These are phyloP conservation scores for Theocolax elegans DNA, from an alignment of 1,140 invertebrate genomes.

Conservation along the genomic window DNA sequence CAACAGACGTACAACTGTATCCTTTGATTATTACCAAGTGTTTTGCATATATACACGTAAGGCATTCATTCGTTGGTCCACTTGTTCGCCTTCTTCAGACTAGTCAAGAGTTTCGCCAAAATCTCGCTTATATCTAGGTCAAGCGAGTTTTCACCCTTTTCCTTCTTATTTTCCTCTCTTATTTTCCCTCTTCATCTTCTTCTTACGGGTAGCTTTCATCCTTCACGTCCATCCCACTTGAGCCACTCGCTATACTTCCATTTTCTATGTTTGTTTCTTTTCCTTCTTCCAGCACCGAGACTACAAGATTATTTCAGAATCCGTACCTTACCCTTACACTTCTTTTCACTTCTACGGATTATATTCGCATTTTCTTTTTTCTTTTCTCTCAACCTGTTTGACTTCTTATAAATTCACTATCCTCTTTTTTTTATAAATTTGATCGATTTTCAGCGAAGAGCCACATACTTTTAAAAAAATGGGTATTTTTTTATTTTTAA, in stretches of 20 bases:
- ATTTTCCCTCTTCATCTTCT: neutral
- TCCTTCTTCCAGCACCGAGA: neutral
- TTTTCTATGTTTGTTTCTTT: neutral
- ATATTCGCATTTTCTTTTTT: neutral
- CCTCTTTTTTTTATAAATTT: too few species aligned
- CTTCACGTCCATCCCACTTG: neutral
- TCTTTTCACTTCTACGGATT: neutral
- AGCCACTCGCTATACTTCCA: neutral
- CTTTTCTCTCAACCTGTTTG: neutral
- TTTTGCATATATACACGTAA: neutral
- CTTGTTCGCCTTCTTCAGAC: neutral
- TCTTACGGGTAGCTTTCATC: neutral
- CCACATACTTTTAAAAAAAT: too few species aligned
- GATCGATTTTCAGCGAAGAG: too few species aligned
- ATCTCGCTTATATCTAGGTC: conserved; percentile 14
- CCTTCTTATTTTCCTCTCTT: conserved; percentile 1
- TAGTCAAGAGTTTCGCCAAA: neutral
- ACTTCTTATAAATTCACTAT: too few species aligned
- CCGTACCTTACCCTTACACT: neutral
- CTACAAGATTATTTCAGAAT: conserved; percentile 19
- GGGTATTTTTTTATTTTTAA: conserved; percentile 5
- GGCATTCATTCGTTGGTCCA: neutral
- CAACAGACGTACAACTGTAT: too few species aligned
- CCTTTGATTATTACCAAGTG: neutral
- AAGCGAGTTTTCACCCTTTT: conserved; percentile 7